Evolutionary conservation across 2,888 invertebrate species (phyloP).

Genomic region (Anarsia innoxiella): DNA sequence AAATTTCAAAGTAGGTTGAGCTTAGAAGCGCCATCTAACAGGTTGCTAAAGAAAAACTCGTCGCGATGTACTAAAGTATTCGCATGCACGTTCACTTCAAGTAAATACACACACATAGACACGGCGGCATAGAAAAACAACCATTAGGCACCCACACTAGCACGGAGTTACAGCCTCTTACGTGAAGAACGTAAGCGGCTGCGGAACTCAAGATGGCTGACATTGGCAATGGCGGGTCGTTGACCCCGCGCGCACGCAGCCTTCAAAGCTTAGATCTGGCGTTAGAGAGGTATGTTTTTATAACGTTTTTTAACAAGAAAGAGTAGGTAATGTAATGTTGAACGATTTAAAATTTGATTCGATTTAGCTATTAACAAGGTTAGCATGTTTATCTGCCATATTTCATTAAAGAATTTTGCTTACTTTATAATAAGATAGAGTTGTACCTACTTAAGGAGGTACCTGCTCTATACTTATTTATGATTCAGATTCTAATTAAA

Average conservation of each 20-base stretch:
- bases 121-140: conserved; percentile 63
- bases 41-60: conserved; percentile 21
- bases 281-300: conserved; percentile 66
- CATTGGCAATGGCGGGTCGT: conserved; percentile 72
- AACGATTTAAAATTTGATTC: too few species aligned
- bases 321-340: too few species aligned
- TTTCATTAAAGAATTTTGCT: too few species aligned
- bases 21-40: conserved; percentile 31
- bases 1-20: too few species aligned
- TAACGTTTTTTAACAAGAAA: too few species aligned
- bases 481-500: too few species aligned
- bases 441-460: too few species aligned
- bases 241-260: conserved; percentile 65
- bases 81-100: conserved; percentile 45
- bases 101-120: conserved; percentile 40
- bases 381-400: too few species aligned
- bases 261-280: conserved; percentile 71
- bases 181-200: conserved; percentile 73
- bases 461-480: too few species aligned
- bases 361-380: too few species aligned
- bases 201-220: conserved; percentile 76
- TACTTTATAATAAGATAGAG: too few species aligned
- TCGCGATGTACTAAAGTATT: conserved; percentile 23
- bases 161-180: conserved; percentile 68
- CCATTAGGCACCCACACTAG: conserved; percentile 63